phyloP scores from a whole-genome alignment of 2,888 invertebrate genomes.

The Acronicta alni region DNA sequence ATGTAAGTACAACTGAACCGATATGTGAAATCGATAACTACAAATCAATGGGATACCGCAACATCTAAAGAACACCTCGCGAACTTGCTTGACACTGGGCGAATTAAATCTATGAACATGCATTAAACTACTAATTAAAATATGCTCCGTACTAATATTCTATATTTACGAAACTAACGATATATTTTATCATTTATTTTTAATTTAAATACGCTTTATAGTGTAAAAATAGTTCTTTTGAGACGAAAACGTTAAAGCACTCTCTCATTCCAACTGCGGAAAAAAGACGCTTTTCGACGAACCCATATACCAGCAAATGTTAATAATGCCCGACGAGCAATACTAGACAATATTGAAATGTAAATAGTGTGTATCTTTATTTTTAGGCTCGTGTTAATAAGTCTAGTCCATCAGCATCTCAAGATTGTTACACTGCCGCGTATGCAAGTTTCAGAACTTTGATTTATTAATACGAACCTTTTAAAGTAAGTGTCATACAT shows the following conservation, averaged over 20 bases:
- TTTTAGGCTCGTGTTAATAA: conserved; percentile 45
- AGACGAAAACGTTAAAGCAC: conserved; percentile 78
- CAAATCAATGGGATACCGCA: conserved; percentile 71
- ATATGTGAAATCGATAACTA: conserved; percentile 72
- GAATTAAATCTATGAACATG: conserved; percentile 85
- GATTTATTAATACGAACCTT: neutral
- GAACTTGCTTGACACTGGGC: conserved; percentile 71
- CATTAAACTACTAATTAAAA: conserved; percentile 87
- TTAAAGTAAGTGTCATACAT: conserved; percentile 66
- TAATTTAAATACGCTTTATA: conserved; percentile 78
- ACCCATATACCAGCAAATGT: conserved; percentile 67
- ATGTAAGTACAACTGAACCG: conserved; percentile 60
- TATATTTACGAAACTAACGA: conserved; percentile 85
- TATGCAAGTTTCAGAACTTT: neutral
- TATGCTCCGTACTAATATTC: conserved; percentile 82
- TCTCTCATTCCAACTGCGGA: conserved; percentile 65
- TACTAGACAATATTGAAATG: conserved; percentile 58
- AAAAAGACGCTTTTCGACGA: conserved; percentile 52
- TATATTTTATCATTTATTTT: conserved; percentile 78
- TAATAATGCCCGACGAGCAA: conserved; percentile 80
- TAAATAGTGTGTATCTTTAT: conserved; percentile 63
- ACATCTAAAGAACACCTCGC: conserved; percentile 67
- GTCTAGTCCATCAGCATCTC: neutral
- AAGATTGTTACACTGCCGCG: neutral
- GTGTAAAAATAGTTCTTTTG: conserved; percentile 86